Evolutionary conservation across 2,113 vertebrate species (phyloP), one percentile per base, ranked within the genome.

Genomic region (Pristiophorus japonicus): DNA sequence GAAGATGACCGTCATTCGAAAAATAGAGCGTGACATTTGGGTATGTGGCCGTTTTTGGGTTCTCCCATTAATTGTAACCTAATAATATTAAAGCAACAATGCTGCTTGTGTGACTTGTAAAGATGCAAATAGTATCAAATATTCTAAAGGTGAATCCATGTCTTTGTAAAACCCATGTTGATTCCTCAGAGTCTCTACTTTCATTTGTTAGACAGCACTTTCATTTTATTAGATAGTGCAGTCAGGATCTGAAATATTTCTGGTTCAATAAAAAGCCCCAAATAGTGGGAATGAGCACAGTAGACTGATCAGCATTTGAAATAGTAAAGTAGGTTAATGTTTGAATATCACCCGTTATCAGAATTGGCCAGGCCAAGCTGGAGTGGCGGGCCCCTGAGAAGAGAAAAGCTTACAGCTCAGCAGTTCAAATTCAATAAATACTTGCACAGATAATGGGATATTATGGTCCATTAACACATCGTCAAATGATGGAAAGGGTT

Each of bases 11-110:
- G 90, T 99, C 34, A 96, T 99, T 62, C 97, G 98, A 1, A 98
- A 98, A 95, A 98, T 99, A 78, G 98, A 99, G 93, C 98, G 98
- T 0, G 98, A 99, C 96, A 99, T 99, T 20, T 99, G 98, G 98
- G 98, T 98, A 96, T 96, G 98, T 96, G 51, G 22, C 6, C 45
- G n/a, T 20, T 81, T 4, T 42, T 3, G 62, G 27, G 18, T 38
- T 27, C 51, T 27, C 1, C 20, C 78, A 55, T 6, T 20, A 70
- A 27, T 70, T 24, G 67, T 70, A 75, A 67, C 18, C 30, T 75
- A 91, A 5, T 14, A 34, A 63, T 59, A 59, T 55, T 65, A 20
- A 78, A n/a, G 34, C 45, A 75, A 27, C 30, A 66, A 27, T 14
- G 55, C 4, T 62, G n/a, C 47, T 51, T 92, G 10, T 51, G 90